A percentile compares a stretch with the other conserved stretches of the same genome.
These are phyloP conservation scores for fruit fly (Drosophila melanogaster) DNA, from an alignment of 1,140 invertebrate species.

Conservation along the genomic window DNA sequence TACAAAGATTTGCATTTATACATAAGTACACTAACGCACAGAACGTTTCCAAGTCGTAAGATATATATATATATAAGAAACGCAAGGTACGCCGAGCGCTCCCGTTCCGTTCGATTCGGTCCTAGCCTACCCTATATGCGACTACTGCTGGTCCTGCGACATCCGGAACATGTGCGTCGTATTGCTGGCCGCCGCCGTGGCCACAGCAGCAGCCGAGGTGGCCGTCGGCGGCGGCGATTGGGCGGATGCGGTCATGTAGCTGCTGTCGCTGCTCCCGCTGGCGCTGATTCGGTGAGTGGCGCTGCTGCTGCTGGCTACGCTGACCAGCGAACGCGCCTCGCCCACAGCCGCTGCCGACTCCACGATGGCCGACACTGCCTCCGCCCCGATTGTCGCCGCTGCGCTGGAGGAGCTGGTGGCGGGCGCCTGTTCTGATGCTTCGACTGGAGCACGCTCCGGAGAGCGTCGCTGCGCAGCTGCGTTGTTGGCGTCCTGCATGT, in stretches of 20 bases:
- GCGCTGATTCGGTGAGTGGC: conserved; percentile 14
- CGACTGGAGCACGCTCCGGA: conserved; percentile 38
- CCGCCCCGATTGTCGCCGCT: conserved; percentile 16
- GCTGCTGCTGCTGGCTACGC: neutral
- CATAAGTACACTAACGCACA: conserved; percentile 80
- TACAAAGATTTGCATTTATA: conserved; percentile 60
- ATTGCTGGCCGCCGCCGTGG: conserved; percentile 79
- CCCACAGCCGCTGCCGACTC: conserved; percentile 25
- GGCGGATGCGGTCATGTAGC: conserved; percentile 56
- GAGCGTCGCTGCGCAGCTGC: conserved; percentile 36
- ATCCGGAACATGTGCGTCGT: conserved; percentile 77
- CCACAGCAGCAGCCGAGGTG: conserved; percentile 74
- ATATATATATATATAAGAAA: conserved; percentile 37
- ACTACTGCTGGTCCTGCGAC: conserved; percentile 70
- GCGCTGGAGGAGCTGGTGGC: conserved; percentile 13
- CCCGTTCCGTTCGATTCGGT: conserved; percentile 12
- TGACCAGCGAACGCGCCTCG: conserved; percentile 14
- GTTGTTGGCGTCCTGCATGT: conserved; percentile 49
- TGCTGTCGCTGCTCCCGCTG: conserved; percentile 37
- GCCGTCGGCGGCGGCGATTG: conserved; percentile 65
- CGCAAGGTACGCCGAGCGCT: conserved; percentile 33
- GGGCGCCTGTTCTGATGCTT: conserved; percentile 2
- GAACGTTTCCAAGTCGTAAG: conserved; percentile 56
- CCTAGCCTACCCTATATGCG: conserved; percentile 1
- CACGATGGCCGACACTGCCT: conserved; percentile 27